These are phyloP conservation scores for Rachycentron canadum DNA, from an alignment of 2,797 vertebrate genomes.

Conservation along the genomic window DNA sequence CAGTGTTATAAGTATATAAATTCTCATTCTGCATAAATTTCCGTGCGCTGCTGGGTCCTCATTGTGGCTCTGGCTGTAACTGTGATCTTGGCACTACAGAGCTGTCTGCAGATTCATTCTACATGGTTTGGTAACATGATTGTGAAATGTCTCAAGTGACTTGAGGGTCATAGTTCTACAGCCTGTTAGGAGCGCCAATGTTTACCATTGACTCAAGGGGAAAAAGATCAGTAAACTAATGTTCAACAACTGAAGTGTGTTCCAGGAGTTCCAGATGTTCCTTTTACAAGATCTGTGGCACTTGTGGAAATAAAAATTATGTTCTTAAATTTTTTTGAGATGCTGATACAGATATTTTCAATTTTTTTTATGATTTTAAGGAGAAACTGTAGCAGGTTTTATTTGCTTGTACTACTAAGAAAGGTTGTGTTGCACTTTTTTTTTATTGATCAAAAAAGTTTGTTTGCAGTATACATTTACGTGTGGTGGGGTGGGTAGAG, in stretches of 20 bases:
- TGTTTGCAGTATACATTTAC: conserved; percentile 29
- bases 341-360: conserved; percentile 1
- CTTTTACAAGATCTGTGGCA: conserved; percentile 22
- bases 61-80: neutral
- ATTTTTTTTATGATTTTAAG: conserved; percentile 33
- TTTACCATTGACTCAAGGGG: conserved; percentile 9
- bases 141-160: conserved; percentile 18
- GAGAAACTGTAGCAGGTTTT: conserved; percentile 22
- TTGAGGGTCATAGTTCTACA: conserved; percentile 26
- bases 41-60: neutral
- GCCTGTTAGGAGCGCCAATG: conserved; percentile 6
- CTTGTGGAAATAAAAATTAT: conserved; percentile 34
- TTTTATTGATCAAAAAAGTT: conserved; percentile 25
- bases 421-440: conserved; percentile 53
- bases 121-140: conserved; percentile 2
- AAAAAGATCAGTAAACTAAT: conserved; percentile 7
- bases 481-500: conserved; percentile 31
- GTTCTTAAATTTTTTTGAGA: conserved; percentile 29
- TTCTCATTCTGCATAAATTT: conserved; percentile 3
- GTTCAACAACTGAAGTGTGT: neutral
- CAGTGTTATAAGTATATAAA: conserved; percentile 16
- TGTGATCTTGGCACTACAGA: conserved; percentile 13
- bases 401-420: conserved; percentile 49
- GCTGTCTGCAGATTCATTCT: conserved; percentile 6
- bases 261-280: conserved; percentile 14